A percentile compares a stretch with the other conserved stretches of the same genome.
phyloP scores from a whole-genome alignment of 2,888 invertebrate species.

The Monopis laevigella region DNA sequence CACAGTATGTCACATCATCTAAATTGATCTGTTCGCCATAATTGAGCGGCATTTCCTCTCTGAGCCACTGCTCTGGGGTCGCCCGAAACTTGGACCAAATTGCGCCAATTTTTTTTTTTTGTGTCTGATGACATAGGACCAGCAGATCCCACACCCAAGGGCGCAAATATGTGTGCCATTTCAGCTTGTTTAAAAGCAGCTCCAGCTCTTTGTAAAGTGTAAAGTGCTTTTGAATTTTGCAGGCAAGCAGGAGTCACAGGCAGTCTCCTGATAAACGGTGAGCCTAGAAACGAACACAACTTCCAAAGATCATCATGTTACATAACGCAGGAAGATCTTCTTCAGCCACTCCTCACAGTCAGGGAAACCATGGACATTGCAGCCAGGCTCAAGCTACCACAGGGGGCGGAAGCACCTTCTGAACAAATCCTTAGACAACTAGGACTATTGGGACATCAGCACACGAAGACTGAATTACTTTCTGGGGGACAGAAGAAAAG shows the following conservation, averaged over 20 bases:
- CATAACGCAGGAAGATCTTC: conserved; percentile 81
- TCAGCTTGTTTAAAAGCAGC: too few relatives aligned
- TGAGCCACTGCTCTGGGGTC: too few relatives aligned
- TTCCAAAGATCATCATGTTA: conserved; percentile 81
- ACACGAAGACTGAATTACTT: conserved; percentile 68
- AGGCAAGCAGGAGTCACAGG: conserved; percentile 75
- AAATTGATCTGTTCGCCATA: too few relatives aligned
- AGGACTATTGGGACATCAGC: conserved; percentile 69
- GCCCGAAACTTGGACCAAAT: too few relatives aligned
- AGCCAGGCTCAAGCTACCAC: conserved; percentile 76
- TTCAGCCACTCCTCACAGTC: conserved; percentile 78
- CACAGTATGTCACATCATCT: too few relatives aligned
- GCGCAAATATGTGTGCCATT: too few relatives aligned
- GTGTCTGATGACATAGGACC: not conserved
- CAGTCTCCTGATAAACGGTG: conserved; percentile 73
- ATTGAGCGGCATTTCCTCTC: too few relatives aligned
- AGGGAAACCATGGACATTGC: conserved; percentile 82
- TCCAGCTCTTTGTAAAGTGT: too few relatives aligned
- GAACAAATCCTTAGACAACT: conserved; percentile 70
- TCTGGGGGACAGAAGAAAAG: conserved; percentile 85
- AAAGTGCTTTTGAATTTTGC: too few relatives aligned
- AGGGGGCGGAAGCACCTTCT: conserved; percentile 47
- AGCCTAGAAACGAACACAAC: conserved; percentile 67
- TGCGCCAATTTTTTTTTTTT: not conserved
- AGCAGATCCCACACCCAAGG: too few relatives aligned